Conservation (phyloP, 2,113 vertebrate species). For the Proterorhinus semilunaris region DNA sequence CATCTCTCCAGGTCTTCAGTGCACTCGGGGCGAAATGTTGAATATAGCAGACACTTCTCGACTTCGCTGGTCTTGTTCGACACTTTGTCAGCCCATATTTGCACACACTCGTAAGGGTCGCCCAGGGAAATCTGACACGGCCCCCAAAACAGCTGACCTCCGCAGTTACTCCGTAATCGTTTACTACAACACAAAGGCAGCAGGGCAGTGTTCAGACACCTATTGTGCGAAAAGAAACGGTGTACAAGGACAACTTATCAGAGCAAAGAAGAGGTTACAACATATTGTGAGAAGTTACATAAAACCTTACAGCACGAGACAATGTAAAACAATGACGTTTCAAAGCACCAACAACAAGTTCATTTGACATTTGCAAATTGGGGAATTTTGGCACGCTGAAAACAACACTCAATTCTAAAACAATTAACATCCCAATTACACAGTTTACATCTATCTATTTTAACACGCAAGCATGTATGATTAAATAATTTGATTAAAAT, state of each 20-base stretch:
- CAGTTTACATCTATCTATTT: too few relatives aligned
- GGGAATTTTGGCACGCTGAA: too few relatives aligned
- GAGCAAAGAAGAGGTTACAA: not conserved
- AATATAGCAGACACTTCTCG: not conserved
- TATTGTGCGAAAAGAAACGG: not conserved
- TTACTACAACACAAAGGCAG: slow-evolving; percentile 24
- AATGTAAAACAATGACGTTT: not conserved
- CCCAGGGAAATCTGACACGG: slow-evolving; percentile 15
- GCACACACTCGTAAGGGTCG: slow-evolving; percentile 18
- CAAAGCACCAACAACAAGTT: not conserved
- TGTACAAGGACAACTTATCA: not conserved
- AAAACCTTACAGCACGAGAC: not conserved
- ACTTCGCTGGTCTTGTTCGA: not conserved
- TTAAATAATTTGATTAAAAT: too few relatives aligned
- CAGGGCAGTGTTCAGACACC: not conserved
- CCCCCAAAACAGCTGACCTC: slow-evolving; percentile 18
- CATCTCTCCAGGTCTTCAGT: not conserved
- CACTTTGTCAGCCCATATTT: not conserved
- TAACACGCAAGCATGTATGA: too few relatives aligned
- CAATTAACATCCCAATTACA: too few relatives aligned
- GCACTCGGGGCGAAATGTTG: not conserved
- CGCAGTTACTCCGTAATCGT: slow-evolving; percentile 16
- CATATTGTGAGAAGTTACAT: not conserved
- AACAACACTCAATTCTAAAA: too few relatives aligned
- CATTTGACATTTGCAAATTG: not conserved